phyloP scores from a whole-genome alignment of 2,113 vertebrate species.

The Pipa parva region DNA sequence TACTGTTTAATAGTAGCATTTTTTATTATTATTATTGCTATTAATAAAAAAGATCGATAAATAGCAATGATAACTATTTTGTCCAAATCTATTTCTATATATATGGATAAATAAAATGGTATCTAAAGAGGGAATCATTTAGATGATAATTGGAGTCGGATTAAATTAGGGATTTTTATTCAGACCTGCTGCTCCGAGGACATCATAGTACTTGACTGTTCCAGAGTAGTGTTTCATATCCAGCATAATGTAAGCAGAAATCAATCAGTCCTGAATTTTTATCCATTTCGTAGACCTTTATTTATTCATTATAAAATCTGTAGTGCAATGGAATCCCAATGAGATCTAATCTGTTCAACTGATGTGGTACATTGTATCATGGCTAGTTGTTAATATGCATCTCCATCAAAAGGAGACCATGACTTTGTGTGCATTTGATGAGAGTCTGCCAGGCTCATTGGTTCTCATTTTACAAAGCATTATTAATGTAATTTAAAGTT shows the following conservation, averaged over 20 bases:
- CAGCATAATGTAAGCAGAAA: constrained; percentile 3
- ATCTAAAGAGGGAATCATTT: too few species aligned
- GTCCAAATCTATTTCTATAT: too few species aligned
- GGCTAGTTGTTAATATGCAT: constrained; percentile 6
- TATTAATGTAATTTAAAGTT: constrained; percentile 35
- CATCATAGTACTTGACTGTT: not conserved
- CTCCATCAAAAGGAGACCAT: constrained; percentile 11
- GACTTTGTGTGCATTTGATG: constrained; percentile 16
- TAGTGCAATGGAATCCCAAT: constrained; percentile 42
- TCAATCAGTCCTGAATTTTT: constrained; percentile 6
- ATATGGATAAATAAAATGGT: too few species aligned
- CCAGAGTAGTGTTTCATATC: not conserved
- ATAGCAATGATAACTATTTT: too few species aligned
- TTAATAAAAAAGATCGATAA: too few species aligned
- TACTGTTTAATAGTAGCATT: too few species aligned
- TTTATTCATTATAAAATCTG: constrained; percentile 38
- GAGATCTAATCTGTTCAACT: constrained; percentile 25
- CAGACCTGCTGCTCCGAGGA: not conserved
- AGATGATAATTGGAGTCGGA: too few species aligned
- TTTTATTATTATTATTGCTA: too few species aligned
- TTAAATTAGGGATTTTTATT: too few species aligned
- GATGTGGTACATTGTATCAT: constrained; percentile 20
- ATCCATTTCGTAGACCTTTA: constrained; percentile 12
- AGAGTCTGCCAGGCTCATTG: constrained; percentile 27
- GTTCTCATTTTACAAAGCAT: constrained; percentile 17